Conservation (phyloP, 2,888 invertebrate genomes). For the Amiota mariae region DNA sequence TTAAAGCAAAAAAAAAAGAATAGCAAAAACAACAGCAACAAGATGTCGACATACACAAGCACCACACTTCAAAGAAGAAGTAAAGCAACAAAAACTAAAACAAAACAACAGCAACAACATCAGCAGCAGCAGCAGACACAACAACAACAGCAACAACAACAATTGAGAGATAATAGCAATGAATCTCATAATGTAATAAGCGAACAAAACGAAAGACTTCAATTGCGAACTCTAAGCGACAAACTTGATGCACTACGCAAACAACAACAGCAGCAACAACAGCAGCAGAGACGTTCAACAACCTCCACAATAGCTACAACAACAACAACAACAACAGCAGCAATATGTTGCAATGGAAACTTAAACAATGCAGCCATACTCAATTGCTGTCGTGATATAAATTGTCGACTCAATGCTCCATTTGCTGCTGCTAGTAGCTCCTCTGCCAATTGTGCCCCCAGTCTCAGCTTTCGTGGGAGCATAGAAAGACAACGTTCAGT, state of each 20-base stretch:
- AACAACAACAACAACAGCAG: conserved; percentile 49
- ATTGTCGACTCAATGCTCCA: conserved; percentile 63
- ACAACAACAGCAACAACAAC: conserved; percentile 27
- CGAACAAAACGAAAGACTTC: conserved; percentile 71
- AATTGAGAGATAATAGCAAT: conserved; percentile 50
- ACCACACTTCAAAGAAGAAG: conserved; percentile 59
- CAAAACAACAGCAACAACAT: conserved; percentile 51
- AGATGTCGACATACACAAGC: conserved; percentile 55
- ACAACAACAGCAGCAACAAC: conserved; percentile 33
- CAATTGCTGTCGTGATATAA: conserved; percentile 66
- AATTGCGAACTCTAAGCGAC: conserved; percentile 62
- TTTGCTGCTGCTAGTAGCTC: conserved; percentile 21
- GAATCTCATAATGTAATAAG: conserved; percentile 51
- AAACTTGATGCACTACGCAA: conserved; percentile 49
- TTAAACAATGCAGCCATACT: conserved; percentile 47
- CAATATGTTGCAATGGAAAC: conserved; percentile 62
- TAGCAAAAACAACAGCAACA: conserved; percentile 48
- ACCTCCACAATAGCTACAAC: conserved; percentile 35
- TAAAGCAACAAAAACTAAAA: conserved; percentile 60
- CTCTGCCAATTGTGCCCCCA: neutral
- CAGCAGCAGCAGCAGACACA: conserved; percentile 32
- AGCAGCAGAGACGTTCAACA: conserved; percentile 47
- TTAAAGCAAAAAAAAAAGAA: conserved; percentile 37
- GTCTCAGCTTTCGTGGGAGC: neutral
- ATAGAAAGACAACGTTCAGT: conserved; percentile 38